Evolutionary conservation across 2,888 invertebrate genomes (phyloP), one percentile per base, ranked within the genome.

Genomic region (Notocelia uddmanniana): DNA sequence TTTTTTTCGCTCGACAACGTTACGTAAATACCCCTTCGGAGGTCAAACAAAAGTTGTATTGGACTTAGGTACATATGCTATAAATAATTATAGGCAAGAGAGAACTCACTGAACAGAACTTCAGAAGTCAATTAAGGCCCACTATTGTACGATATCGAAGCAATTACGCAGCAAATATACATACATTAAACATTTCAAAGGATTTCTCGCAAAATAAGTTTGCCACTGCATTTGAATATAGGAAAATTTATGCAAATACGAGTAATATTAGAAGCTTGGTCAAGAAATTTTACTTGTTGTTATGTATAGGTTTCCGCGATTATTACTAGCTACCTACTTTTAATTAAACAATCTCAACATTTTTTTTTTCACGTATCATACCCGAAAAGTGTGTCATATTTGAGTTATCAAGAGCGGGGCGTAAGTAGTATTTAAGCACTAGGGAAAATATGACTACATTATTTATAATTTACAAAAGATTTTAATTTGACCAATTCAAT

Each of bases 101-200:
- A 11, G 45, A 15, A 45, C 52, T 19, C 13, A 13, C 60, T 57
- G 76, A 54, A 21, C 26, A 31, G 60, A 72, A 83, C 79, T 83
- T 83, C 73, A 70, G 78, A 84, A 84, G 82, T 83, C 80, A 83
- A 84, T 84, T 83, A 83, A 69, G 68, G 59, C 66, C 34, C 70
- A 60, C 58, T 69, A 79, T 76, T 77, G 76, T 74, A 57, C 31
- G 69, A 74, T 5, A 31, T 64, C 67, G 73, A 59, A 68, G 68
- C 77, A 68, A 79, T 80, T 79, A 76, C 76, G 77, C 79, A 34
- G 13, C 58, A 13, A 69, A 59, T 52, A 68, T 59, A 57, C 55
- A 68, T 68, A 68, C 37, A 48, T 68, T 68, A 63, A 34, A 60
- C 37, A 57, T 52, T 37, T 13, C 52, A 52, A 67, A 57, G 58